phyloP scores from a whole-genome alignment of 2,888 invertebrate species.

The Napeogenes sylphis region DNA sequence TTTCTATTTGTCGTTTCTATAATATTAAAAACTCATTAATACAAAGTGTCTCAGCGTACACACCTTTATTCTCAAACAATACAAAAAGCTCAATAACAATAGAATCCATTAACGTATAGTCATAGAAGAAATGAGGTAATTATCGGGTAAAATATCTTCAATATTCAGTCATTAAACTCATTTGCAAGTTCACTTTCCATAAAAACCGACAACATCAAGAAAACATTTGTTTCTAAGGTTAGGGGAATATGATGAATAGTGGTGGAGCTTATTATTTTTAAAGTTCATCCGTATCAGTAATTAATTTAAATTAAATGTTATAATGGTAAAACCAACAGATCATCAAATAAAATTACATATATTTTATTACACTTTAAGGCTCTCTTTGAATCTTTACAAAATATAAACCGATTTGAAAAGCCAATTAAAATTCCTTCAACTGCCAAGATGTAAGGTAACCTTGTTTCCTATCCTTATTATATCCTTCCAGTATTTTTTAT shows the following conservation, averaged over 20 bases:
- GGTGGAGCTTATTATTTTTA: neutral
- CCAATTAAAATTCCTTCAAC: too few relatives aligned
- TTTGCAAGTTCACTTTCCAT: conserved; percentile 40
- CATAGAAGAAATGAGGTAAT: conserved; percentile 43
- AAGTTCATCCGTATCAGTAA: neutral
- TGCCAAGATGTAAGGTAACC: too few relatives aligned
- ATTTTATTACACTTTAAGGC: too few relatives aligned
- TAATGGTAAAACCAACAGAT: too few relatives aligned
- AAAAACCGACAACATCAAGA: conserved; percentile 33
- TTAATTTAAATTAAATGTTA: too few relatives aligned
- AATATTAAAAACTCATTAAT: conserved; percentile 20
- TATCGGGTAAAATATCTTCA: conserved; percentile 44
- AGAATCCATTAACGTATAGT: conserved; percentile 40
- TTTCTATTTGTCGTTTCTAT: neutral
- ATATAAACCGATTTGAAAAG: too few relatives aligned
- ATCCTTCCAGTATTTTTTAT: too few relatives aligned
- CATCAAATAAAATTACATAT: too few relatives aligned
- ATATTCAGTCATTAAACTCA: conserved; percentile 46
- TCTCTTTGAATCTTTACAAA: too few relatives aligned
- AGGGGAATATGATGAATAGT: conserved; percentile 37
- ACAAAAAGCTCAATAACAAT: conserved; percentile 48
- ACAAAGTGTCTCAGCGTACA: conserved; percentile 15
- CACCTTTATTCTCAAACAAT: conserved; percentile 44
- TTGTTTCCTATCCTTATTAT: too few relatives aligned
- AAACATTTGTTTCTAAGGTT: conserved; percentile 38